phyloP scores from a whole-genome alignment of 2,113 vertebrate species.

The Bubalus kerabau region DNA sequence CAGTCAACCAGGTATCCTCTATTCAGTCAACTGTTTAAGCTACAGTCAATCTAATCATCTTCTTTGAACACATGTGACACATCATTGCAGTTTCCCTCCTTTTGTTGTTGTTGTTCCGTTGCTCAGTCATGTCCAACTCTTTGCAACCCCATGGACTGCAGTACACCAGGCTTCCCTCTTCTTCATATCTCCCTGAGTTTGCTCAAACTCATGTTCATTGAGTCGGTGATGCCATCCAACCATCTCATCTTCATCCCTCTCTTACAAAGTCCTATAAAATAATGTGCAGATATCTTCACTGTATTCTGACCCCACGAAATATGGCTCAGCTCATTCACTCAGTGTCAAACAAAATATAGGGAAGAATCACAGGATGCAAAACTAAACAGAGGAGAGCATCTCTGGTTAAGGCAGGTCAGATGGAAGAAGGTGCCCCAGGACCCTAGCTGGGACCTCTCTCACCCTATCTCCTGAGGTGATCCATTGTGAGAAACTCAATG shows the following conservation, averaged over 20 bases:
- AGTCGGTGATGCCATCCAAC: too few species aligned
- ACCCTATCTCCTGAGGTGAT: not conserved
- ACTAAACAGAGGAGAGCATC: not conserved
- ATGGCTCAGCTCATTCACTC: not conserved
- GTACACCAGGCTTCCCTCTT: too few species aligned
- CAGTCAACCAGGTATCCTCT: not conserved
- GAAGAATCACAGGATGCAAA: not conserved
- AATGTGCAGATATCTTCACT: not conserved
- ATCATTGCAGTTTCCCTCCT: not conserved
- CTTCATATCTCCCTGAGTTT: too few species aligned
- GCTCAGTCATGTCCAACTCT: too few species aligned
- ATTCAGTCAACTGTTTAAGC: not conserved
- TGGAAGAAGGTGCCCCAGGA: not conserved
- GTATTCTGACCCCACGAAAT: not conserved
- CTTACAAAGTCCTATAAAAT: not conserved
- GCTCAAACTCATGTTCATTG: too few species aligned
- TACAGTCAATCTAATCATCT: not conserved
- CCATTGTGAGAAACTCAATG: not conserved
- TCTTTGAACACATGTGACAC: not conserved
- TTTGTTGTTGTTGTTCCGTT: too few species aligned
- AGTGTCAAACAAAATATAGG: not conserved
- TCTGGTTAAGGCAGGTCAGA: not conserved
- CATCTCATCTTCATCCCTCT: too few species aligned
- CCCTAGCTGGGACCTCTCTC: not conserved
- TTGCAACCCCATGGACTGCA: accelerated